A percentile compares a stretch with the other conserved stretches of the same genome.
phyloP scores from a whole-genome alignment of 2,113 vertebrate genomes.

The Steatornis caripensis region DNA sequence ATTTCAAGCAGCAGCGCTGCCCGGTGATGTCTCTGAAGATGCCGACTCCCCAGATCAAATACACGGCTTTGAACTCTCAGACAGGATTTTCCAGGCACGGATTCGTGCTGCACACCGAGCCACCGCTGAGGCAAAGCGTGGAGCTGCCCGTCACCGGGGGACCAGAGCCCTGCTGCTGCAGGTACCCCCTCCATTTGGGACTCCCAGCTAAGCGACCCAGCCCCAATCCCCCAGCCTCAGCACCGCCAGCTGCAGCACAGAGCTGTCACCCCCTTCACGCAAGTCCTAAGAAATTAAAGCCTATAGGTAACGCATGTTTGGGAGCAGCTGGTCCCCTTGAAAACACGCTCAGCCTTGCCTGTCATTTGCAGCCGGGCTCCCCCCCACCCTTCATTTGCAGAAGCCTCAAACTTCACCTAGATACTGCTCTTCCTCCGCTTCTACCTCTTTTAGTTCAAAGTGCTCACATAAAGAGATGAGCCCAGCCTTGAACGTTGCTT shows the following conservation, averaged over 20 bases:
- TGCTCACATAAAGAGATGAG: accelerated
- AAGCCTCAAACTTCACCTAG: background rate
- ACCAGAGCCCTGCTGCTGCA: background rate
- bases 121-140: accelerated
- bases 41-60: accelerated
- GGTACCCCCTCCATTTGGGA: background rate
- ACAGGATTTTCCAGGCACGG: background rate
- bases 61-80: background rate
- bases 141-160: background rate
- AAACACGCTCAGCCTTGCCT: accelerated
- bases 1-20: background rate
- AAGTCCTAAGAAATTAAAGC: accelerated
- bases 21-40: background rate
- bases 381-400: background rate
- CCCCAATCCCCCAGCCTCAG: accelerated
- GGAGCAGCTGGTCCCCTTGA: background rate
- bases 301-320: accelerated
- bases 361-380: background rate
- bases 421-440: background rate
- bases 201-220: background rate
- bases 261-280: background rate
- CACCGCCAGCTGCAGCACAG: background rate
- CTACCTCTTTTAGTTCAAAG: background rate
- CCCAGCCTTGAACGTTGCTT: background rate
- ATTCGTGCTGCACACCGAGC: background rate